Percentiles rank a stretch among this genome's conserved stretches.
Evolutionary conservation across 2,113 vertebrate species (phyloP).

Genomic region (Zingel zingel): DNA sequence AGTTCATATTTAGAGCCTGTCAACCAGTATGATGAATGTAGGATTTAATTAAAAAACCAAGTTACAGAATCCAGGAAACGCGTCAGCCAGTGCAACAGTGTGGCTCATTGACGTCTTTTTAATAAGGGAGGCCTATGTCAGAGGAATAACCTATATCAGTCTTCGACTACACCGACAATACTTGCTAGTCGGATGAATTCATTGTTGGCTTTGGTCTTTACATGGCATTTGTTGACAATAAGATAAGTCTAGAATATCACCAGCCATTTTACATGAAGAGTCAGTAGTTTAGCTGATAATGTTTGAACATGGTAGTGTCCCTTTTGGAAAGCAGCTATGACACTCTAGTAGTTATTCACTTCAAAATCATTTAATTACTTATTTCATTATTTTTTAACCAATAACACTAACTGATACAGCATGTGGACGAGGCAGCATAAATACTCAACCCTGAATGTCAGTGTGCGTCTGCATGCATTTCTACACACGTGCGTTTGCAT

Average conservation of each 20-base stretch:
- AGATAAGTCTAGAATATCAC: neutral
- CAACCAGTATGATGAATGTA: neutral
- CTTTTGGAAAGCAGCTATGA: slow-evolving; percentile 38
- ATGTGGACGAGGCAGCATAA: slow-evolving; percentile 34
- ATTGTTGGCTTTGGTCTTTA: neutral
- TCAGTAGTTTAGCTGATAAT: neutral
- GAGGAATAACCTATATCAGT: neutral
- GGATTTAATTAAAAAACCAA: neutral
- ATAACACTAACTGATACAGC: slow-evolving; percentile 37
- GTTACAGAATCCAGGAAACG: neutral
- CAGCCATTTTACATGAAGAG: neutral
- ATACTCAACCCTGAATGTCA: slow-evolving; percentile 12
- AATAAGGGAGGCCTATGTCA: too few species aligned
- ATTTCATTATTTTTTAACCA: slow-evolving; percentile 33
- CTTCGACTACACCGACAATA: neutral
- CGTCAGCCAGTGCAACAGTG: neutral
- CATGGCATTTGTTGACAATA: neutral
- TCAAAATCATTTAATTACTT: neutral
- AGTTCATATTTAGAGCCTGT: neutral
- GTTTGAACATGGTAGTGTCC: slow-evolving; percentile 1
- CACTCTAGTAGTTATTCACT: neutral
- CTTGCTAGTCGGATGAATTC: neutral
- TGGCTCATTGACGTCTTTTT: too few species aligned
- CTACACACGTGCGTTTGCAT: slow-evolving; percentile 48
- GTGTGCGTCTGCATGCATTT: slow-evolving; percentile 41